A percentile compares a stretch with the other conserved stretches of the same genome.
Conservation (phyloP, 2,888 invertebrate species). For the Rugalucina vietnamica region DNA sequence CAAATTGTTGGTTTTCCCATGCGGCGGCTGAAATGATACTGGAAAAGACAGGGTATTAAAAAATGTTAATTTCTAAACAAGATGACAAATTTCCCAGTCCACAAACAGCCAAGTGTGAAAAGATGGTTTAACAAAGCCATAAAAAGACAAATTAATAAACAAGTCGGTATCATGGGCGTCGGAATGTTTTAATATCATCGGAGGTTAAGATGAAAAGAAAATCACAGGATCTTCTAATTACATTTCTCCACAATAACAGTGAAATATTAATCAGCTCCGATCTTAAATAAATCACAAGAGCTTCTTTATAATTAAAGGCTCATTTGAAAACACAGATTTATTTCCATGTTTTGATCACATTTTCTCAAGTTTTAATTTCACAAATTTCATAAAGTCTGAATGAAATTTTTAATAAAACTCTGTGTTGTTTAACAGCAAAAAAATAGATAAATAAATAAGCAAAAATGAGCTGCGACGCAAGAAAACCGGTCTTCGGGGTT, state of each 20-base stretch:
- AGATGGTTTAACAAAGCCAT: conserved; percentile 3
- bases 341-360: too few species aligned
- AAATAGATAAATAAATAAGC: too few species aligned
- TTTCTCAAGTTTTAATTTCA: too few species aligned
- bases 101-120: background rate
- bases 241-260: background rate
- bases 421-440: too few species aligned
- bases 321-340: conserved; percentile 6
- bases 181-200: conserved; percentile 6
- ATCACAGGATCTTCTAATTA: conserved; percentile 2
- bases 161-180: background rate
- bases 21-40: too few species aligned
- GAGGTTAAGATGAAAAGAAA: background rate
- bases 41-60: background rate
- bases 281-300: conserved; percentile 2
- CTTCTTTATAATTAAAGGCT: background rate
- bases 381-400: too few species aligned
- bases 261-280: conserved; percentile 5
- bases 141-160: conserved; percentile 16
- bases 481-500: too few species aligned
- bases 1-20: too few species aligned
- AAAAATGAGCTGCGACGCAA: too few species aligned
- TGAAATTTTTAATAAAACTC: too few species aligned
- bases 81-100: background rate
- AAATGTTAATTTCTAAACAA: background rate